These are phyloP conservation scores for Tamias sibiricus DNA, from an alignment of 2,113 vertebrate genomes.

Conservation along the genomic window DNA sequence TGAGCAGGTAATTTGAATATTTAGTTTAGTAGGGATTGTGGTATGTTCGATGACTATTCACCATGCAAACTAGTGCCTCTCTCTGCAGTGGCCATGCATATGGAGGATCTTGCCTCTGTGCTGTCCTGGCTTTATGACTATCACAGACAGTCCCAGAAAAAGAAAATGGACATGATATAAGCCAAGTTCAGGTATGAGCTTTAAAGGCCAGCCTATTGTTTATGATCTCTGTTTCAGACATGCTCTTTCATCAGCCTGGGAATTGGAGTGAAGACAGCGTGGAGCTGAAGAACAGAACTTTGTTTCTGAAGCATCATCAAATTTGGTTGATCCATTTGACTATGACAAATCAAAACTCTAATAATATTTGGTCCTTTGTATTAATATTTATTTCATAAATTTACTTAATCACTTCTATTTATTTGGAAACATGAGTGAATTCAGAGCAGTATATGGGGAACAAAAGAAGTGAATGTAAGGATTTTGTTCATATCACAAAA, in stretches of 20 bases:
- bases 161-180: neutral
- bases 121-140: neutral
- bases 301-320: neutral
- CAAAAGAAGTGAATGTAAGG: neutral
- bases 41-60: neutral
- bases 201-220: neutral
- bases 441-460: neutral
- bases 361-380: neutral
- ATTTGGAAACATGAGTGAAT: neutral
- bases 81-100: neutral
- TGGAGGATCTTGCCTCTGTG: neutral
- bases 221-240: neutral
- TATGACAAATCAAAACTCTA: neutral
- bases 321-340: neutral
- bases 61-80: neutral
- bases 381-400: neutral
- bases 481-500: conserved; percentile 13
- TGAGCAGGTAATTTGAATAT: neutral
- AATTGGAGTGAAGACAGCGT: neutral
- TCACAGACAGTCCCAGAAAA: neutral
- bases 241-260: neutral
- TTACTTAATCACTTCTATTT: neutral
- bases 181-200: neutral
- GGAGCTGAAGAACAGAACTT: neutral
- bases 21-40: neutral